A percentile compares a stretch with the other conserved stretches of the same genome.
Evolutionary conservation across 2,797 vertebrate genomes (phyloP).

Genomic region (Prionace glauca): DNA sequence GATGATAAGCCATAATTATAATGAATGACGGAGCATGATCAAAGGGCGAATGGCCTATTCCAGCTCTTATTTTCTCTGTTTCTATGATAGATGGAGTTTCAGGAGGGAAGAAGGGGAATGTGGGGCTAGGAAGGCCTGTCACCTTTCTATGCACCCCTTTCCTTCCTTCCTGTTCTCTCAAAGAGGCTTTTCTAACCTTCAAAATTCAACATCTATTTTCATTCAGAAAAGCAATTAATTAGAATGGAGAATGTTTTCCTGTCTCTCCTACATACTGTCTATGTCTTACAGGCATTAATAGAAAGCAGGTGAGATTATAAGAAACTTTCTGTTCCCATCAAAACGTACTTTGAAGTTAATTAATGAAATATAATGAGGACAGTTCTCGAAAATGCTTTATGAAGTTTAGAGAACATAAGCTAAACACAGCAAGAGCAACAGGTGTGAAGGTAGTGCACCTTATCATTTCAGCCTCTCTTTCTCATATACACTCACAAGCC

Average conservation of each 20-base stretch:
- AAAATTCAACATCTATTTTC: background rate
- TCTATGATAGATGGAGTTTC: too few species aligned
- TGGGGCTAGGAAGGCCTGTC: background rate
- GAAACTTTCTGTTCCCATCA: background rate
- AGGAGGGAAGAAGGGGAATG: background rate
- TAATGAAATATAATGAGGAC: background rate
- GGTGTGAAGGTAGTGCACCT: background rate
- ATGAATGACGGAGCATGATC: too few species aligned
- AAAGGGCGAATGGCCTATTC: too few species aligned
- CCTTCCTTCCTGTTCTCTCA: background rate
- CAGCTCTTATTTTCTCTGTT: too few species aligned
- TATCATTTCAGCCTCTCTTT: background rate
- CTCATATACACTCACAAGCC: background rate
- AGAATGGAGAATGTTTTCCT: background rate
- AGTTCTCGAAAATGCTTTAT: background rate
- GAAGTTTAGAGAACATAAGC: background rate
- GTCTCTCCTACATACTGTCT: background rate
- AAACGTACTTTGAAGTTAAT: background rate
- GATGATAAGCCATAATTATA: too few species aligned
- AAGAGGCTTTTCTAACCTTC: background rate
- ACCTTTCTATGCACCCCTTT: background rate
- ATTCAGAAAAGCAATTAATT: background rate
- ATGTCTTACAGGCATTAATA: background rate
- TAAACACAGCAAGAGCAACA: background rate
- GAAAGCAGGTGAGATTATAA: background rate